Evolutionary conservation across 2,797 vertebrate species (phyloP).

Genomic region (Atherinosoma microstoma): DNA sequence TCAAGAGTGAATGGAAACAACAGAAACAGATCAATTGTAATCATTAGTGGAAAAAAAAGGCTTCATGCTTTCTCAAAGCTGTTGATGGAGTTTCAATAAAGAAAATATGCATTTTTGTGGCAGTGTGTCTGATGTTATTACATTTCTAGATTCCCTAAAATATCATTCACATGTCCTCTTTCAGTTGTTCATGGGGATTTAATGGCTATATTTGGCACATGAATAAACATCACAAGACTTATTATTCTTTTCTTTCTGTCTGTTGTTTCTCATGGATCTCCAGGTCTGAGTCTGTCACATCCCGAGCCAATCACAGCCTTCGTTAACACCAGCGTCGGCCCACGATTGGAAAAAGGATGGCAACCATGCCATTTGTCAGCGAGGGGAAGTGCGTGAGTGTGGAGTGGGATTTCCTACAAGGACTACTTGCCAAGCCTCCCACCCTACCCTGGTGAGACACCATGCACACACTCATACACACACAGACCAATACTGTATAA

Average conservation of each 20-base stretch:
- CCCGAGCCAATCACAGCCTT: slow-evolving; percentile 79
- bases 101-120: neutral
- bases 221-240: neutral
- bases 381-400: slow-evolving; percentile 89
- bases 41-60: neutral
- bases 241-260: slow-evolving; percentile 2
- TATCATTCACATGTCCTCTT: neutral
- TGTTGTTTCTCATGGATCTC: slow-evolving; percentile 16
- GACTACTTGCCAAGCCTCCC: slow-evolving; percentile 89
- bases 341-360: slow-evolving; percentile 83
- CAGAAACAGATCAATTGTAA: slow-evolving; percentile 27
- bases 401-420: slow-evolving; percentile 92
- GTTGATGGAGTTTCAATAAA: neutral
- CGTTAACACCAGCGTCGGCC: slow-evolving; percentile 77
- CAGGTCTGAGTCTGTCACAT: slow-evolving; percentile 75
- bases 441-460: slow-evolving; percentile 89
- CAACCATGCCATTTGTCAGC: slow-evolving; percentile 87
- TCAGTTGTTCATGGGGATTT: slow-evolving; percentile 4
- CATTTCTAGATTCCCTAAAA: neutral
- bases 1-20: slow-evolving; percentile 24
- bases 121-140: neutral
- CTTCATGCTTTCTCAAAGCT: neutral
- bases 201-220: neutral
- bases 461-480: slow-evolving; percentile 20
- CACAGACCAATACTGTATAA: slow-evolving; percentile 58